These are phyloP conservation scores for Rhodinocichla rosea DNA, from an alignment of 2,113 vertebrate species.

Conservation along the genomic window DNA sequence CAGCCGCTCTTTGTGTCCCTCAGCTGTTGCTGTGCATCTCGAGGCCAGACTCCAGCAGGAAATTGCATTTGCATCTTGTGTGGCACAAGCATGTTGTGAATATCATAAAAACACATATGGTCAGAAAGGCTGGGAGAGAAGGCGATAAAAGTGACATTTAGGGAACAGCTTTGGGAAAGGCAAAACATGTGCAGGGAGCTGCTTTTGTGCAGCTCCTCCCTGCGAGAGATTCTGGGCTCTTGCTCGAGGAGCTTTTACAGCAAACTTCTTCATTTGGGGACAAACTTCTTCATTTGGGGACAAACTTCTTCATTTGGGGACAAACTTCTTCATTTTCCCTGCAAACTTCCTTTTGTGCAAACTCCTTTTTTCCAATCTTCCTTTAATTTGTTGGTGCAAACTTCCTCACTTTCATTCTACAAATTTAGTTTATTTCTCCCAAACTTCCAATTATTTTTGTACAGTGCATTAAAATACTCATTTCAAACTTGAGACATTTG, in stretches of 20 bases:
- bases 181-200: constrained; percentile 30
- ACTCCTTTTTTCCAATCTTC: neutral
- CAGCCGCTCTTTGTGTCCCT: constrained; percentile 54
- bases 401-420: neutral
- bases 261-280: neutral
- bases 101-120: constrained; percentile 79
- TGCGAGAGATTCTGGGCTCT: neutral
- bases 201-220: constrained; percentile 9
- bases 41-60: constrained; percentile 70
- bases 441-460: neutral
- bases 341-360: neutral
- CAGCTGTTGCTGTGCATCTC: constrained; percentile 52
- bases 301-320: neutral
- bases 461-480: rapidly evolving
- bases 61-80: constrained; percentile 76
- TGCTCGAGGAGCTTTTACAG: neutral
- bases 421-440: neutral
- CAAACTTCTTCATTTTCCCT: neutral
- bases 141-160: constrained; percentile 72
- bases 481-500: neutral
- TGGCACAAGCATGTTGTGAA: constrained; percentile 76
- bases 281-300: neutral
- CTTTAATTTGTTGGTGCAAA: neutral
- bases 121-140: constrained; percentile 60
- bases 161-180: constrained; percentile 67